phyloP scores from a whole-genome alignment of 30 jellyfish, hydroid and myxozoan genomes.

The Pelagia noctiluca region DNA sequence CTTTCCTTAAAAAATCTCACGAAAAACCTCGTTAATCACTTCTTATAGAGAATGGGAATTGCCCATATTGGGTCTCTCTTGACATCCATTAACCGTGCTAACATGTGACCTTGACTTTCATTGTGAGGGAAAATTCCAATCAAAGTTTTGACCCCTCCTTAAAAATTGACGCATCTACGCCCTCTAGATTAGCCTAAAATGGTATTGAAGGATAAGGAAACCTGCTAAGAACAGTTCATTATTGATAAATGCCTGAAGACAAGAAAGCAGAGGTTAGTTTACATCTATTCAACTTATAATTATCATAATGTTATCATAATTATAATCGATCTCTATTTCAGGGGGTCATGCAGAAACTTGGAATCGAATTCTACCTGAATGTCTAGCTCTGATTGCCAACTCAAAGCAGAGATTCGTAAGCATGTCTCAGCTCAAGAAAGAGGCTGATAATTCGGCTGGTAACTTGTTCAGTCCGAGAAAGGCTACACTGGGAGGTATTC shows the following conservation, averaged over 20 bases:
- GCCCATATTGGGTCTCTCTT: background rate
- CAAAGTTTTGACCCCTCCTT: background rate
- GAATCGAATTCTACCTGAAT: conserved; percentile 37
- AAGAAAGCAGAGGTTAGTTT: no score
- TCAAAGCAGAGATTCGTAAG: conserved; percentile 24
- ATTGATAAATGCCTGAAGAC: no score
- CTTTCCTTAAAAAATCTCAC: background rate
- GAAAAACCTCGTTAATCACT: background rate
- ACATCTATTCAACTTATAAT: background rate
- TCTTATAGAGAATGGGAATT: background rate
- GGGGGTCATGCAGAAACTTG: conserved; percentile 74
- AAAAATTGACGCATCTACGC: background rate
- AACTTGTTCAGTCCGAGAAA: background rate
- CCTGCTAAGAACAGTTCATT: background rate
- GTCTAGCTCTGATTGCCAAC: conserved; percentile 22
- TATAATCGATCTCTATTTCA: background rate
- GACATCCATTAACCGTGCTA: background rate
- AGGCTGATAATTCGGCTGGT: background rate
- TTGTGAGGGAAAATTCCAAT: background rate
- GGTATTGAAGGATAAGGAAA: background rate
- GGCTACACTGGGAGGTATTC: background rate
- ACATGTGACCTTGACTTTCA: background rate
- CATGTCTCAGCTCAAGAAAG: conserved; percentile 12
- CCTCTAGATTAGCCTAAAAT: background rate
- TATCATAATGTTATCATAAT: background rate